phyloP scores from a whole-genome alignment of 2,888 invertebrate species.

The Chorisops tibialis region DNA sequence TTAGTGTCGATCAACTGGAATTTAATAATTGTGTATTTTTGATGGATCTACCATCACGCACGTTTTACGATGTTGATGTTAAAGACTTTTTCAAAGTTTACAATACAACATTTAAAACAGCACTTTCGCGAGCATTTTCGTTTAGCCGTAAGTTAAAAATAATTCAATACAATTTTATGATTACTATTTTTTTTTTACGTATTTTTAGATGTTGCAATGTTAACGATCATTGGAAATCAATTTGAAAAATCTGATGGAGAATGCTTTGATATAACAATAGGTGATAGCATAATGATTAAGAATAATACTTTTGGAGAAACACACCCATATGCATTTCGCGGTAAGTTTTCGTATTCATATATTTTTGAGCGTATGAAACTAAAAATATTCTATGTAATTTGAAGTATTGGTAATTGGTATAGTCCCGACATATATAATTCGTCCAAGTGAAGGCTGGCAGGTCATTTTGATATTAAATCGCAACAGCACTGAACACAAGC shows the following conservation, averaged over 20 bases:
- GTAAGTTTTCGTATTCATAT: too few species aligned
- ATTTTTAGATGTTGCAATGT: constrained; percentile 43
- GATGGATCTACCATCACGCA: constrained; percentile 63
- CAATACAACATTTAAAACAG: constrained; percentile 60
- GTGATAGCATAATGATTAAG: constrained; percentile 43
- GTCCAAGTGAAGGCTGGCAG: too few species aligned
- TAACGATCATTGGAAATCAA: constrained; percentile 44
- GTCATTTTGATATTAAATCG: too few species aligned
- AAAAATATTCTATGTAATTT: too few species aligned
- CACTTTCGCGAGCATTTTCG: constrained; percentile 69
- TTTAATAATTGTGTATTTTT: constrained; percentile 61
- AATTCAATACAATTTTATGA: not conserved
- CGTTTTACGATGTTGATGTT: constrained; percentile 71
- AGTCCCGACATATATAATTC: too few species aligned
- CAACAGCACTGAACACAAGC: too few species aligned
- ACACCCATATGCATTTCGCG: constrained; percentile 46
- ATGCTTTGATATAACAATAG: constrained; percentile 44
- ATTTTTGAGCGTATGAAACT: too few species aligned
- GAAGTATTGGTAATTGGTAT: too few species aligned
- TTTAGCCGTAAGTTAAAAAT: constrained; percentile 43
- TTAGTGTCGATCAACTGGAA: constrained; percentile 64
- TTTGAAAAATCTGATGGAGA: constrained; percentile 47
- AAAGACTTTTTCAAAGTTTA: constrained; percentile 63
- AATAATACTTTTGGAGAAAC: constrained; percentile 46
- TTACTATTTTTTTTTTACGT: too few species aligned